Evolutionary conservation across 2,113 vertebrate species (phyloP).

Genomic region (Setophaga coronata): DNA sequence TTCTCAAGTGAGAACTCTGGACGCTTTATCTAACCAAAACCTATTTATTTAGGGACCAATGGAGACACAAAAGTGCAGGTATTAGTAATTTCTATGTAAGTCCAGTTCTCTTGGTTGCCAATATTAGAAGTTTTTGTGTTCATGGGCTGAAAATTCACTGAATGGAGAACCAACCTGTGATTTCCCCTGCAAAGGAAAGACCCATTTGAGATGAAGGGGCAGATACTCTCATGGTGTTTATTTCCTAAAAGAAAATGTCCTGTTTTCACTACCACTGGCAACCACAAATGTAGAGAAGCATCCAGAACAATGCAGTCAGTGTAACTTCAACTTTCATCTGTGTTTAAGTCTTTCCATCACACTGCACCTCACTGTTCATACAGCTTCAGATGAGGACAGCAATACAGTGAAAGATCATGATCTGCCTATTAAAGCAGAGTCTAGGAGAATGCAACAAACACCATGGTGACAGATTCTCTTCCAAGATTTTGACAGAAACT

Average conservation of each 20-base stretch:
- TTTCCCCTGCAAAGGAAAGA: not conserved
- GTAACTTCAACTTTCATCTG: not conserved
- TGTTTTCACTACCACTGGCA: not conserved
- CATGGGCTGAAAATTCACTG: not conserved
- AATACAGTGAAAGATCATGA: not conserved
- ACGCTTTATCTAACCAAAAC: not conserved
- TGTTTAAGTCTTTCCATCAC: not conserved
- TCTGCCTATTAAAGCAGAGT: not conserved
- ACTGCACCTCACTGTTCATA: not conserved
- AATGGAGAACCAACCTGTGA: not conserved
- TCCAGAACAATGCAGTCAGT: rapidly evolving
- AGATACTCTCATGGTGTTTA: not conserved
- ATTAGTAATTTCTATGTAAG: not conserved
- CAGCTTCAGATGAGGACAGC: not conserved
- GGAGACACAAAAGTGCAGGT: not conserved
- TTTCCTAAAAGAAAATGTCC: not conserved
- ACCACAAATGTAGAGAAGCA: not conserved
- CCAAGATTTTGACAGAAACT: not conserved
- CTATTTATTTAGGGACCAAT: not conserved
- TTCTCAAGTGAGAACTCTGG: not conserved
- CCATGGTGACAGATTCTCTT: not conserved
- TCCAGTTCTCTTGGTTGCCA: not conserved
- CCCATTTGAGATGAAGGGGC: not conserved
- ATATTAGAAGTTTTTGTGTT: not conserved
- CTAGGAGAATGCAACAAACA: not conserved